Percentiles rank a stretch among this genome's conserved stretches.
phyloP scores from a whole-genome alignment of 2,113 vertebrate species.

The Cygnus atratus region DNA sequence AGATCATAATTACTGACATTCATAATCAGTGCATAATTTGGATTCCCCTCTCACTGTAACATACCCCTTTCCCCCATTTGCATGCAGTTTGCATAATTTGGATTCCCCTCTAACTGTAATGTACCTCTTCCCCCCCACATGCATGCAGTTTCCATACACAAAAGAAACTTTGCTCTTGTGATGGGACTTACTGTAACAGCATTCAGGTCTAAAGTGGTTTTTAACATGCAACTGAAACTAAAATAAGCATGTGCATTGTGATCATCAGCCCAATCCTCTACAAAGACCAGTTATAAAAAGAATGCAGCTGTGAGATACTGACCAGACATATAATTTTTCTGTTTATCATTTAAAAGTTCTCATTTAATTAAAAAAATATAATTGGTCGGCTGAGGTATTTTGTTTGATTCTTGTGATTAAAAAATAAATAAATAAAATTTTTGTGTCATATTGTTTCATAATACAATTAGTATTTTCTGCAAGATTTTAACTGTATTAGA shows the following conservation, averaged over 20 bases:
- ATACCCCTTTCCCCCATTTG: neutral
- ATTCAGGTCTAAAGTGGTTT: neutral
- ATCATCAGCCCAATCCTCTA: neutral
- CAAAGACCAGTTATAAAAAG: neutral
- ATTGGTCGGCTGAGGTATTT: neutral
- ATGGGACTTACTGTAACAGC: neutral
- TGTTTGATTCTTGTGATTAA: neutral
- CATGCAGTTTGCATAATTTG: neutral
- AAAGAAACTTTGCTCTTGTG: constrained; percentile 13
- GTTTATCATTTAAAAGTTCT: neutral
- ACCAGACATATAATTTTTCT: neutral
- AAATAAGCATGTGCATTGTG: neutral
- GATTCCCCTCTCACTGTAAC: neutral
- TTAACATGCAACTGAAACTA: neutral
- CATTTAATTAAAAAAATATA: neutral
- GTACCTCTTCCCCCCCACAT: neutral
- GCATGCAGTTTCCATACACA: neutral
- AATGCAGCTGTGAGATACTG: neutral
- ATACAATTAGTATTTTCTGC: neutral
- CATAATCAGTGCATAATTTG: neutral
- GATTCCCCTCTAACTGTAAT: neutral
- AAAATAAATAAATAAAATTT: too few relatives aligned
- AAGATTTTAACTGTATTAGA: neutral
- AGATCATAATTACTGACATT: neutral
- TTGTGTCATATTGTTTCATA: neutral